phyloP scores from a whole-genome alignment of 2,113 vertebrate genomes.

The Corythoichthys haematopterus region DNA sequence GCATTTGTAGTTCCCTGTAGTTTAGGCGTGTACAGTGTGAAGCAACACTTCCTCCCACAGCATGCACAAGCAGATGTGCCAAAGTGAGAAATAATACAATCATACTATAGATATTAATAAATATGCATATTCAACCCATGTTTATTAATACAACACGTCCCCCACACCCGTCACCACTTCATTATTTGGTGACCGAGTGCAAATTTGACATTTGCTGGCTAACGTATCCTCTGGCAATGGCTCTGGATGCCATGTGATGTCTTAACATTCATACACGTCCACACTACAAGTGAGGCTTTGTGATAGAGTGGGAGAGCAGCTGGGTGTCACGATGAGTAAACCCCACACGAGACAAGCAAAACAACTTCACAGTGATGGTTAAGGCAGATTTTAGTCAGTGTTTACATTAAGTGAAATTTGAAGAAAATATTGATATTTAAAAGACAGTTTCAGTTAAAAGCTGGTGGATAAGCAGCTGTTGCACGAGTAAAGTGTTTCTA shows the following conservation, averaged over 20 bases:
- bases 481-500: no score
- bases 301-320: conserved; percentile 33
- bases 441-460: no score
- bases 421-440: no score
- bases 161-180: background rate
- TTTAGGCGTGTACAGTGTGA: background rate
- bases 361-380: background rate
- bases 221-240: background rate
- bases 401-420: background rate
- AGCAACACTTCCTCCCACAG: background rate
- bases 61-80: background rate
- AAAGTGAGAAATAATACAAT: background rate
- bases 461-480: no score
- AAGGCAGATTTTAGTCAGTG: background rate
- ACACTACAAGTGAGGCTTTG: conserved; percentile 12
- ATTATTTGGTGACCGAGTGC: background rate
- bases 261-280: background rate
- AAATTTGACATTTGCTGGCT: background rate
- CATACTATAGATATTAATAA: background rate
- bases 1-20: background rate
- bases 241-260: background rate
- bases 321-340: conserved; percentile 46
- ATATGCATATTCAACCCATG: background rate
- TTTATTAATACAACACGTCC: background rate
- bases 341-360: conserved; percentile 20